Conservation (phyloP, 92 coral and sea anemone species). For the Porites cylindrica region DNA sequence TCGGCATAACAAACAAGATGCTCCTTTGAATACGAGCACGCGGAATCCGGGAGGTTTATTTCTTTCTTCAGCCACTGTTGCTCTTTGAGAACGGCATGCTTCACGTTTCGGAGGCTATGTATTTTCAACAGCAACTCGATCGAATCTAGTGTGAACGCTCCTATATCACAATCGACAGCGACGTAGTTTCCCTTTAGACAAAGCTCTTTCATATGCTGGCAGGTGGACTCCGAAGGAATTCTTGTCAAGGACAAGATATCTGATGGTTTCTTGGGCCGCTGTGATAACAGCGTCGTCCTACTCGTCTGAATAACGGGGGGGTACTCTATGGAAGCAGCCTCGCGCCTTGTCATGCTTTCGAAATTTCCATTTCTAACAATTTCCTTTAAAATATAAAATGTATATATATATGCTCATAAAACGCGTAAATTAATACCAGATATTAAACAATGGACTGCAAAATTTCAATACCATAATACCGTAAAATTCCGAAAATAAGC, state of each 20-base stretch:
- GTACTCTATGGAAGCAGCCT: too few relatives aligned
- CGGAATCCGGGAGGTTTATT: slow-evolving; percentile 21
- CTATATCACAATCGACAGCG: slow-evolving; percentile 47
- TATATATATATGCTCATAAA: too few relatives aligned
- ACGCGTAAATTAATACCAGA: too few relatives aligned
- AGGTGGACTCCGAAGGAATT: slow-evolving; percentile 38
- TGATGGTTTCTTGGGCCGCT: neutral
- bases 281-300: neutral
- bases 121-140: slow-evolving; percentile 18
- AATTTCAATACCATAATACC: too few relatives aligned
- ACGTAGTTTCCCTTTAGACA: slow-evolving; percentile 30
- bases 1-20: slow-evolving; percentile 17
- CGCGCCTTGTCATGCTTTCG: too few relatives aligned
- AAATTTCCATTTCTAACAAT: too few relatives aligned
- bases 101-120: slow-evolving; percentile 42
- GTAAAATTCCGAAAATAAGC: too few relatives aligned
- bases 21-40: slow-evolving; percentile 42
- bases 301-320: too few relatives aligned
- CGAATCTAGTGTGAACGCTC: slow-evolving; percentile 34
- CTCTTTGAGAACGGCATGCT: slow-evolving; percentile 34
- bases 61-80: slow-evolving; percentile 46
- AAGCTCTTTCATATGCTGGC: slow-evolving; percentile 36
- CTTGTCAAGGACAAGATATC: slow-evolving; percentile 7
- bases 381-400: too few relatives aligned
- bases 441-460: too few relatives aligned